Evolutionary conservation across 1,140 invertebrate genomes (phyloP), one percentile per base, ranked within the genome.

Genomic region (Coelopa frigida): DNA sequence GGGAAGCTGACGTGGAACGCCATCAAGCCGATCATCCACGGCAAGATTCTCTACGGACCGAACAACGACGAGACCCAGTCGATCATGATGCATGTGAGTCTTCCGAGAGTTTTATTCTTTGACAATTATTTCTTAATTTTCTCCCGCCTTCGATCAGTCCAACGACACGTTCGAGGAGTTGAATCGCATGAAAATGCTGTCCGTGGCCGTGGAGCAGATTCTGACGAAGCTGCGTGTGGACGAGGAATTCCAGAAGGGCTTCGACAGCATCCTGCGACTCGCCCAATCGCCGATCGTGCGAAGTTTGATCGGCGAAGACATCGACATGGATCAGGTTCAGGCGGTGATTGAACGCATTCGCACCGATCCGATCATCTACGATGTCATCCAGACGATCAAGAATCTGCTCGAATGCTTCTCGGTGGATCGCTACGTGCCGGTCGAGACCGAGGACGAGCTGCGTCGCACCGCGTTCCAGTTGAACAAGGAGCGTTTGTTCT

Each of bases 1-100:
- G 80, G 80, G 2, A 82, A 82, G 55, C 78, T 83, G 12, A 68
- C 81, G 15, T 82, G 81, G 80, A 79, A 75, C 8, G 79, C 78
- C 46, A 70, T 81, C 5, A 82, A 82, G 51, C 80, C 80, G 0
- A 65, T 82, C 10, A 61, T 83, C 22, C 75, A 80, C 52, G 81
- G 81, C 5, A 75, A 73, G 39, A 80, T 83, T 27, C 58, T 83
- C 1, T 82, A 80, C 51, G 75, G 77, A 0, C 80, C 80, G 0
- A 52, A 70, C 6, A 75, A 65, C 5, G 65, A 60, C 0, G 51
- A 61, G 2, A 73, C 78, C 2, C 51, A 68, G 10, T 68, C 65
- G 17, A 75, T 83, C 29, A 75, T 82, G 52, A 55, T 68, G 32
- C 55, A 73, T 60, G 76, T 77, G 59, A 62, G 57, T 50, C 11